Evolutionary conservation across 1,140 invertebrate species (phyloP), one percentile per base, ranked within the genome.

Genomic region (Hyles vespertilio): DNA sequence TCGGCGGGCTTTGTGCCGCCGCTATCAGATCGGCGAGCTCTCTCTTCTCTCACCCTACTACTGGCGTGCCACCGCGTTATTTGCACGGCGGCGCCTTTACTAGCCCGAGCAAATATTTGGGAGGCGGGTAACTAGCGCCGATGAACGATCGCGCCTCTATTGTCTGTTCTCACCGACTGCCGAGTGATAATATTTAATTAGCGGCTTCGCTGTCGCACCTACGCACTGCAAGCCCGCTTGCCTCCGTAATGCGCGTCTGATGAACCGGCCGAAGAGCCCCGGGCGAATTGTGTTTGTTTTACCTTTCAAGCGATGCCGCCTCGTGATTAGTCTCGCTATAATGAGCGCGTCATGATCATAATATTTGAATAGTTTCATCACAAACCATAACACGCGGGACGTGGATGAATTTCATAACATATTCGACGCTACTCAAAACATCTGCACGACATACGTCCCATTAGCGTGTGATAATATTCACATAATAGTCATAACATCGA

Each of bases 171-270:
- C 61, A 69, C 71, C 73, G 81, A 72, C 70, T 85, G 65, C 64
- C 71, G 59, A 77, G 69, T 83, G 80, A 81, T 83, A 85, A 87
- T 87, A 84, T 87, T 86, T 87, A 86, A 87, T 87, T 84, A 87
- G 81, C 77, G 77, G 67, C 69, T 64, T 67, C 70, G 73, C 63
- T 81, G 80, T 85, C 77, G 75, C 83, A 84, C 83, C 83, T 84
- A 61, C 76, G 72, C 65, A 11, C 47, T 63, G 61, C 56, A 45
- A 58, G 48, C 59, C 3, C 3, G 56, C 34, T 58, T 59, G 65
- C 43, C 61, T 67, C 59, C 56, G 67, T 59, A 50, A 61, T 58
- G 54, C 60, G 64, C 70, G 65, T 60, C 60, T 72, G 67, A 74
- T 65, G 70, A 69, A 61, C 58, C 66, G 72, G 65, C 65, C 70